A percentile compares a stretch with the other conserved stretches of the same genome.
Conservation (phyloP, 2,113 vertebrate species). For the Crotalus horridus region DNA sequence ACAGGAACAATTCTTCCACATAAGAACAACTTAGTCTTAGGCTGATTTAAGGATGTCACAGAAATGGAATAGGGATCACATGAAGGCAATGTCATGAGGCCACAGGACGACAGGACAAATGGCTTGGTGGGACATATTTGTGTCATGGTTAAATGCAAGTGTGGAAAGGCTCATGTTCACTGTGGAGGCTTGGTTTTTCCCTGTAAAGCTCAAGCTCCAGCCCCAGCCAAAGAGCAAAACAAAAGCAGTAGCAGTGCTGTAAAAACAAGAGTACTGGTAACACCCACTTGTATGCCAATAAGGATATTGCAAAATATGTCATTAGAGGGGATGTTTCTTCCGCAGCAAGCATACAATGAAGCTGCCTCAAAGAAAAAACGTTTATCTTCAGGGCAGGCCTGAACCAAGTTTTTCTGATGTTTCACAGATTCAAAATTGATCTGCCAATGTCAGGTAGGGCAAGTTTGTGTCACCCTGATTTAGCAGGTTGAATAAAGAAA, state of each 20-base stretch:
- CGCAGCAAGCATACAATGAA: constrained; percentile 21
- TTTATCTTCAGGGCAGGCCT: constrained; percentile 5
- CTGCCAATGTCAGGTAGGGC: constrained; percentile 49
- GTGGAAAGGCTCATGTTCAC: neutral
- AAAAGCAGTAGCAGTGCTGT: neutral
- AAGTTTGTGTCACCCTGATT: constrained; percentile 66
- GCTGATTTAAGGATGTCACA: neutral
- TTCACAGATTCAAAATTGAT: constrained; percentile 35
- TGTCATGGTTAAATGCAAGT: neutral
- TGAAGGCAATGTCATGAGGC: neutral
- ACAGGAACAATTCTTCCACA: neutral
- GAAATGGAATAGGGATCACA: neutral
- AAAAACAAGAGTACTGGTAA: neutral
- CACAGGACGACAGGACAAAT: neutral
- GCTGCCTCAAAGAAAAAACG: constrained; percentile 34
- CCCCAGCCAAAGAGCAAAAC: neutral
- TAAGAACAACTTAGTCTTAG: neutral
- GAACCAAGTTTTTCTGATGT: constrained; percentile 32
- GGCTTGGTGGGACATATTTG: neutral
- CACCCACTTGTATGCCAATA: neutral
- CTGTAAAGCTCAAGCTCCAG: neutral
- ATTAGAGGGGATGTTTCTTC: constrained; percentile 42
- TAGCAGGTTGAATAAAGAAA: constrained; percentile 56
- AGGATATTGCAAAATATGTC: constrained; percentile 21
- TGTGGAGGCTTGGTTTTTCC: neutral